phyloP scores from a whole-genome alignment of 2,888 invertebrate species.

The Idaea biselata region DNA sequence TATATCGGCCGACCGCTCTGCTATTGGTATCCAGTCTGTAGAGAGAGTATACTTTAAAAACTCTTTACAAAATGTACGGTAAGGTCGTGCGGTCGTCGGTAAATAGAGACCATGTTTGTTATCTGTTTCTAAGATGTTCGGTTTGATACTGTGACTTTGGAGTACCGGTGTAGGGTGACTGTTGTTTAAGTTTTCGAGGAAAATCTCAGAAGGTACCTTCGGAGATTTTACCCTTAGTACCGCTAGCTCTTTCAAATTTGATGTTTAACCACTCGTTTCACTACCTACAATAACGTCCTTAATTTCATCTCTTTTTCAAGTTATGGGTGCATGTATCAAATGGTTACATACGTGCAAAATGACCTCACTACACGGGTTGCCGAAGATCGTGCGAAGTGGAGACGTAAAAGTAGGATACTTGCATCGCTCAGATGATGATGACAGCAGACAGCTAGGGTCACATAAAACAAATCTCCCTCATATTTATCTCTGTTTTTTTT shows the following conservation, averaged over 20 bases:
- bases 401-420: too few species aligned
- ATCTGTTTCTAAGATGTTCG: background rate
- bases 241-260: background rate
- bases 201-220: background rate
- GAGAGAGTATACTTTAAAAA: background rate
- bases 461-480: too few species aligned
- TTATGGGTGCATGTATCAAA: too few species aligned
- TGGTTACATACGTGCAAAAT: too few species aligned
- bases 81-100: background rate
- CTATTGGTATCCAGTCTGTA: background rate
- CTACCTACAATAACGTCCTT: too few species aligned
- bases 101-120: background rate
- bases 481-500: too few species aligned
- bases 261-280: too few species aligned
- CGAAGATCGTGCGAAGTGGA: too few species aligned
- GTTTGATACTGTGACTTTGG: background rate
- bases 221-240: background rate
- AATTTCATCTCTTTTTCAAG: too few species aligned
- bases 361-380: too few species aligned
- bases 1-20: background rate
- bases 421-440: too few species aligned
- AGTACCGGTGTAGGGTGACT: background rate
- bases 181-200: conserved; percentile 8
- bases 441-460: too few species aligned
- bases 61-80: conserved; percentile 4